A percentile compares a stretch with the other conserved stretches of the same genome.
phyloP scores from a whole-genome alignment of 2,797 vertebrate genomes.

The Lates japonicus region DNA sequence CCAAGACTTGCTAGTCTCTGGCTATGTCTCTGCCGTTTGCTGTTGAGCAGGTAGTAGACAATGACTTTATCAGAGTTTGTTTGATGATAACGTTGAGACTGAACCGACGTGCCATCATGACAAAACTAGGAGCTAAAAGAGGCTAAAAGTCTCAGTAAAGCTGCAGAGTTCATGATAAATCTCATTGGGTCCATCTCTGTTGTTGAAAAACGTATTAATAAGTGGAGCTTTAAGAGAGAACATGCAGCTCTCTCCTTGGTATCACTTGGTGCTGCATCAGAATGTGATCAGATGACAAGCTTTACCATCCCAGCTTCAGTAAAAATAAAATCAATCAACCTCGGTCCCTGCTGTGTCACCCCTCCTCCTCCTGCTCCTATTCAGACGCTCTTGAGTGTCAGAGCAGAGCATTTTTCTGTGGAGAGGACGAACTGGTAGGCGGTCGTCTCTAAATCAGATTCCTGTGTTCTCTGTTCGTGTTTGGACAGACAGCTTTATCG shows the following conservation, averaged over 20 bases:
- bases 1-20: too few relatives aligned
- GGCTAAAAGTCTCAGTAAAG: not conserved
- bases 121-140: not conserved
- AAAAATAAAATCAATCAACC: constrained; percentile 50
- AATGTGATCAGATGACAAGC: constrained; percentile 37
- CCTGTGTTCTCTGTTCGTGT: constrained; percentile 37
- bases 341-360: constrained; percentile 26
- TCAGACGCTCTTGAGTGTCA: constrained; percentile 5
- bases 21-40: too few relatives aligned
- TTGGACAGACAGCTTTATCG: constrained; percentile 55
- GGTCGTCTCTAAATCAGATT: constrained; percentile 56
- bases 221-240: not conserved
- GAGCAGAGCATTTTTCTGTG: not conserved
- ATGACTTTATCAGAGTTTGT: too few relatives aligned
- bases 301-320: not conserved
- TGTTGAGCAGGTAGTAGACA: too few relatives aligned
- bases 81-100: too few relatives aligned
- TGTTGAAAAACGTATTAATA: not conserved
- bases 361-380: constrained; percentile 19
- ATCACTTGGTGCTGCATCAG: constrained; percentile 24
- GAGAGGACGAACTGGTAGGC: constrained; percentile 37
- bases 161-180: not conserved
- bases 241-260: constrained; percentile 33
- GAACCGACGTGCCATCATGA: not conserved
- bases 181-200: too few relatives aligned